These are phyloP conservation scores for Peromyscus leucopus DNA, from an alignment of 2,113 vertebrate species.

Conservation along the genomic window DNA sequence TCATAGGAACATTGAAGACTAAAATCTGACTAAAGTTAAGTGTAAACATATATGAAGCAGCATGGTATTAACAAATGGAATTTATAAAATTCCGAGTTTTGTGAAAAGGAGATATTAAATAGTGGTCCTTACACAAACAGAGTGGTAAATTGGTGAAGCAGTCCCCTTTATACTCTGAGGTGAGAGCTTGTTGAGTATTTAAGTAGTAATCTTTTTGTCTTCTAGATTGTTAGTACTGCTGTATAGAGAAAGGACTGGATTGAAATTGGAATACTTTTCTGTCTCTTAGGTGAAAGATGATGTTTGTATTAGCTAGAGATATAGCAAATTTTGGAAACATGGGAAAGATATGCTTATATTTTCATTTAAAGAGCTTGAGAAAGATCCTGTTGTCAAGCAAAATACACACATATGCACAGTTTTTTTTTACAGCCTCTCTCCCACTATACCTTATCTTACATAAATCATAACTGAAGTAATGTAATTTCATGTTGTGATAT, in stretches of 20 bases:
- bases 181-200: neutral
- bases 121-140: neutral
- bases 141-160: neutral
- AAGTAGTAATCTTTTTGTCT: neutral
- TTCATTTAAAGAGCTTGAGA: neutral
- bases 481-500: neutral
- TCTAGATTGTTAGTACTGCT: neutral
- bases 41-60: neutral
- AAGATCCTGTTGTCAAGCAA: neutral
- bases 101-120: neutral
- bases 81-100: neutral
- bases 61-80: neutral
- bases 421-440: neutral
- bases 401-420: neutral
- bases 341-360: neutral
- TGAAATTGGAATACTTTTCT: neutral
- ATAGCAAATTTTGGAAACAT: neutral
- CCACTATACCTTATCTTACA: neutral
- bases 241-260: neutral
- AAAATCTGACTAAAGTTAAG: neutral
- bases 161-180: neutral
- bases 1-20: neutral
- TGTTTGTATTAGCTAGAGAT: neutral
- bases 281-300: constrained; percentile 23
- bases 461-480: neutral